Evolutionary conservation across 2,797 vertebrate species (phyloP), one percentile per base, ranked within the genome.

Genomic region (Sebastes melanostomus): DNA sequence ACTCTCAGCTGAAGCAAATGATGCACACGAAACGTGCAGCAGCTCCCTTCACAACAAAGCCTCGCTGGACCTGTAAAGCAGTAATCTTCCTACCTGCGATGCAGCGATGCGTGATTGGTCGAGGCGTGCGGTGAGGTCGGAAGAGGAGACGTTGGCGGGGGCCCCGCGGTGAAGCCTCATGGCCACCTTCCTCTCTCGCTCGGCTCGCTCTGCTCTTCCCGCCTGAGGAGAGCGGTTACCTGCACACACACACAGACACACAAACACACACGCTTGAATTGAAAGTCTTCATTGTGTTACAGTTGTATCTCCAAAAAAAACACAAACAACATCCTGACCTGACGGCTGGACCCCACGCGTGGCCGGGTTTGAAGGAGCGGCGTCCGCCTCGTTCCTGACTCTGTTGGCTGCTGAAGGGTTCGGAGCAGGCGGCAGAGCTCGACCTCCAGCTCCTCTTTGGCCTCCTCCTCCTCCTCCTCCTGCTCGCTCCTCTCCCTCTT

Each of bases 81-180:
- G 2, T 5, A 14, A 4, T 18, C 32, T 8, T 14, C 38, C 85
- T 82, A 98, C 98, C 97, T 99, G 98, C 91, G 98, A 98, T 34
- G 97, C 96, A 83, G 97, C 97, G 93, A 99, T 97, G 92, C 98
- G 97, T 84, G 98, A 97, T 81, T 97, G 97, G 94, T 99, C 98
- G 86, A 97, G 97, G 87, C 98, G 96, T 66, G 97, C 96, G 66
- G 96, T 97, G 93, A 99, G 97, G 94, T 99, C 98, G 71, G 97
- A 98, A 46, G 98, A 98, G 5, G 98, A 98, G 91, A 97, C 95
- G 0, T 99, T 99, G 92, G 97, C 97, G 2, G 98, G 98, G 7
- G 98, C 97, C 52, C 97, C 98, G 55, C 98, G 95, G 89, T 99
- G 98, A 84, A 99, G 97, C 93, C 98, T 95, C 97, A 99, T 97